These are phyloP conservation scores for Trachythela sp. DNA, from an alignment of 64 coral and sea anemone genomes.

Conservation along the genomic window DNA sequence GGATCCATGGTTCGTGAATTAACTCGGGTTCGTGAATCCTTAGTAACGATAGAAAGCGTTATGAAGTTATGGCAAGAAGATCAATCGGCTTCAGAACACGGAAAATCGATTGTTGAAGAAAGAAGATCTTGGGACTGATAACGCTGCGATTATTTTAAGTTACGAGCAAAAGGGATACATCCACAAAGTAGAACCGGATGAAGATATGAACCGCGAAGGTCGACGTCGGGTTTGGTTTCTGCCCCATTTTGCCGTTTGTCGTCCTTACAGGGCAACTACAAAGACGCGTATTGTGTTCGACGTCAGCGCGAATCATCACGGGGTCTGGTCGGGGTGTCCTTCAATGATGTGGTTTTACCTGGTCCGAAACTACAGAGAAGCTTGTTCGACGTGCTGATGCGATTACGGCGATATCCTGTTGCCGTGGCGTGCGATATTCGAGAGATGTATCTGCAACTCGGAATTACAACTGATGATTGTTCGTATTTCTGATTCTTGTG, in stretches of 20 bases:
- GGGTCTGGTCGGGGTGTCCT: no score
- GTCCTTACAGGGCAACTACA: not conserved
- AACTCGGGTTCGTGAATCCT: no score
- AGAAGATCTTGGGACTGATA: no score
- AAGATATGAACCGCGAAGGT: no score
- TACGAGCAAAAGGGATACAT: no score
- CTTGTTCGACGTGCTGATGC: not conserved
- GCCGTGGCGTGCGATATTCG: not conserved
- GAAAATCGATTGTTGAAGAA: no score
- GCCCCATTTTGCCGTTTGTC: not conserved
- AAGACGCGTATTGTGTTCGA: not conserved
- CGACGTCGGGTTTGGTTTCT: not conserved
- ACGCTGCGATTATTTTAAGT: no score
- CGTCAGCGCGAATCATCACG: not conserved
- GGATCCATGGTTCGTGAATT: not conserved
- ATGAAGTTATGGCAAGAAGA: no score
- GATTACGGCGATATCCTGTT: not conserved
- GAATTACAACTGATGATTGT: not conserved
- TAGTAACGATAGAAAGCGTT: no score
- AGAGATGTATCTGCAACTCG: not conserved
- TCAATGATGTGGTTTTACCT: not conserved
- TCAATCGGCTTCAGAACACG: no score
- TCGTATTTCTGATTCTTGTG: not conserved
- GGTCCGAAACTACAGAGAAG: not conserved
- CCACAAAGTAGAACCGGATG: no score